Evolutionary conservation across 1,140 invertebrate genomes (phyloP), one percentile per base, ranked within the genome.

Genomic region (Scaptomyza graminum): DNA sequence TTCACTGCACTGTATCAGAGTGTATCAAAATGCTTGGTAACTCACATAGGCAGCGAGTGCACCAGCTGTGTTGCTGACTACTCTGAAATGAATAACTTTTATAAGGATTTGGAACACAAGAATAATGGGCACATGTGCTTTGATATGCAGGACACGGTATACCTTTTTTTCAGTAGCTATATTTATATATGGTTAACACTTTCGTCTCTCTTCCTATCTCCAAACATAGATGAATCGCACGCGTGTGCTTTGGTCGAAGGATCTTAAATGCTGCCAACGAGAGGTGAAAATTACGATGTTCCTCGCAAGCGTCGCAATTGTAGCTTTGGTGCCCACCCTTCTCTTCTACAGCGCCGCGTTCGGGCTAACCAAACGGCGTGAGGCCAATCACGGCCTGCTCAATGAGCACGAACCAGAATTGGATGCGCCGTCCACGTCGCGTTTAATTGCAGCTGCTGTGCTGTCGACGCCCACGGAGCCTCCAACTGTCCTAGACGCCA

Each of bases 221-320:
- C 31, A 34, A 34, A 51, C 8, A 0, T 18, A 91, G 90, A 91
- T 91, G 90, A 91, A 91, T 68, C 76, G 82, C 11, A 91, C 90
- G 0, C 85, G 90, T 12, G 41, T 69, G 1, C 11, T 56, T 1
- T 90, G 90, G 90, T 91, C 90, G 0, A 90, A 79, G 43, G 76
- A 82, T 7, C 62, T 90, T 0, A 69, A 81, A 5, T 90, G 90
- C 43, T 91, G 90, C 15, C 71, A 87, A 22, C 79, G 90, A 1
- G 76, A 90, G 12, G 72, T 72, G n/a, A 62, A 77, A 28, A 59
- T 75, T 8, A 49, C 52, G 0, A 16, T 64, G 4, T 91, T 88
- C 50, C 41, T 87, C 0, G 49, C 66, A 9, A 60, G 66, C 8
- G 75, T 76, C 5, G 37, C 41, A 2, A 44, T 87, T 12, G 68